Evolutionary conservation across 2,888 invertebrate species (phyloP).

Genomic region (Rhogogaster chlorosoma): DNA sequence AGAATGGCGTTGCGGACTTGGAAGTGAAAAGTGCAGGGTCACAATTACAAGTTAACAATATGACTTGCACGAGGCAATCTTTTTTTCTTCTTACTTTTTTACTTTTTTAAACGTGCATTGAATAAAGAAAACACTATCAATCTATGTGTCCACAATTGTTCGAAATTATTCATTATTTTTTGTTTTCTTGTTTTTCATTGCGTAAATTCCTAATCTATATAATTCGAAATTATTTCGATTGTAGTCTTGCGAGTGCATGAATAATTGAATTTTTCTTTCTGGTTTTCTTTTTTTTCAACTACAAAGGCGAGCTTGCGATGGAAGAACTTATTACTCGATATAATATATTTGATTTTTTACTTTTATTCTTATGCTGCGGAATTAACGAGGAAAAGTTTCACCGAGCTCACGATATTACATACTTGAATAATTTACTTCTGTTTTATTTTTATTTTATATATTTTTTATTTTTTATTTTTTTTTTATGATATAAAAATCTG

Average conservation of each 20-base stretch:
- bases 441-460: not conserved
- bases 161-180: not conserved
- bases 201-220: conserved; percentile 2
- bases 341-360: conserved; percentile 12
- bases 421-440: not conserved
- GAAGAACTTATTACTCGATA: conserved; percentile 13
- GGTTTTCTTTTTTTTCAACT: not conserved
- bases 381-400: conserved; percentile 10
- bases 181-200: not conserved
- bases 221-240: not conserved
- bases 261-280: not conserved
- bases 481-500: conserved; percentile 7
- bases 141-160: not conserved
- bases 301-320: not conserved
- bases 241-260: not conserved
- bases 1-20: conserved; percentile 41
- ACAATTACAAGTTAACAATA: conserved; percentile 35
- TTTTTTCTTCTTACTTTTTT: not conserved
- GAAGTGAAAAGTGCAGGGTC: conserved; percentile 46
- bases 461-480: not conserved
- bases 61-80: not conserved
- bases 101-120: not conserved
- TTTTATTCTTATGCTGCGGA: not conserved
- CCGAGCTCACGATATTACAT: not conserved
- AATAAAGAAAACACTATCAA: not conserved